Evolutionary conservation across 1,140 invertebrate genomes (phyloP).

Genomic region (Diuraphis noxia): DNA sequence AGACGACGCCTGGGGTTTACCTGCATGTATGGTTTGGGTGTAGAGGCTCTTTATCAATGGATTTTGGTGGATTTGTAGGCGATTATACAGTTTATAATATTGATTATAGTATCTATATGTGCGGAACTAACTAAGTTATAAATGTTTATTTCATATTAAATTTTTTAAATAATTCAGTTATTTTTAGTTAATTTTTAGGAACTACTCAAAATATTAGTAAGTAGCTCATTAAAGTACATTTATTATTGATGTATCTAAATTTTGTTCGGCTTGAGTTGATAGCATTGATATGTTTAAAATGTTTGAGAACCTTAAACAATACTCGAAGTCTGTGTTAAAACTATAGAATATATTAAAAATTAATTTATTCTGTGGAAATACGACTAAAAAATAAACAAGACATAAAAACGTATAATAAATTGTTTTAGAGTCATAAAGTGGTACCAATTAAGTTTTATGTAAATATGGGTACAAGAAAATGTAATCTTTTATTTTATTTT

Average conservation of each 20-base stretch:
- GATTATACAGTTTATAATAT: background rate
- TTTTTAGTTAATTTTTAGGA: background rate
- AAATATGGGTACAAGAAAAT: background rate
- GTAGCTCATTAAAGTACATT: background rate
- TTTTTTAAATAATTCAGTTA: background rate
- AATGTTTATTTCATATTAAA: background rate
- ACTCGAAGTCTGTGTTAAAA: background rate
- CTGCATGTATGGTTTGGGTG: too few species aligned
- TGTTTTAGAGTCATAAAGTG: background rate
- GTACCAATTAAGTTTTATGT: background rate
- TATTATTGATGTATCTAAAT: background rate
- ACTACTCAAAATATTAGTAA: background rate
- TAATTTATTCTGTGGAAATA: background rate
- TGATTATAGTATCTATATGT: background rate
- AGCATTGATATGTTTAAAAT: background rate
- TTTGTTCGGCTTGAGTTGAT: background rate
- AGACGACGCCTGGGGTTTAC: too few species aligned
- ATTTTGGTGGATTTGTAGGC: too few species aligned
- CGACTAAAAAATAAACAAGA: background rate
- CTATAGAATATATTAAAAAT: background rate
- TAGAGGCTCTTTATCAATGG: too few species aligned
- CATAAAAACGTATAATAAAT: background rate
- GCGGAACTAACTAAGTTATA: background rate
- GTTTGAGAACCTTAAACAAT: background rate
- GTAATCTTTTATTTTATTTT: background rate